Evolutionary conservation across 2,113 vertebrate genomes (phyloP).

Genomic region (Petrocephalus microphthalmus): DNA sequence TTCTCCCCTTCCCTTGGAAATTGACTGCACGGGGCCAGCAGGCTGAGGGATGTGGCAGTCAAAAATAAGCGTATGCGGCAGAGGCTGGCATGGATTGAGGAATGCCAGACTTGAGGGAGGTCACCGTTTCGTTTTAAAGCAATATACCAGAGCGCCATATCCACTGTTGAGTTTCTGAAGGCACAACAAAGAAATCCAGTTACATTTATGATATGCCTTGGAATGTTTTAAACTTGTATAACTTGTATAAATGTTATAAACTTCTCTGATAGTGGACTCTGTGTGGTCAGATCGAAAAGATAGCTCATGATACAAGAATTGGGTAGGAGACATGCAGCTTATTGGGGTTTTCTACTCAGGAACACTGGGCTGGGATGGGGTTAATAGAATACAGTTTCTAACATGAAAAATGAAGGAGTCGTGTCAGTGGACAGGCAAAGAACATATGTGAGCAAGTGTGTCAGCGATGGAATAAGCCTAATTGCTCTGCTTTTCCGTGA

Average conservation of each 20-base stretch:
- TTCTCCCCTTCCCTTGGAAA: neutral
- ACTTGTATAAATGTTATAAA: neutral
- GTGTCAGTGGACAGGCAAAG: neutral
- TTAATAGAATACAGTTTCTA: neutral
- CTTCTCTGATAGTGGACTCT: neutral
- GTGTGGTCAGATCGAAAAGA: neutral
- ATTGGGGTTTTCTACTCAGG: neutral
- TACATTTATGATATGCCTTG: too few species aligned
- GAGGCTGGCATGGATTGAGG: neutral
- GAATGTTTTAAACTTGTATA: too few species aligned
- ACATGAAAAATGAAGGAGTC: neutral
- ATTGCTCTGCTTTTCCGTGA: neutral
- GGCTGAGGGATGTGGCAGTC: neutral
- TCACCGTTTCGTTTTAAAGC: neutral
- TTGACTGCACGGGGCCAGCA: neutral
- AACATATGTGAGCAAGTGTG: neutral
- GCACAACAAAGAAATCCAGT: neutral
- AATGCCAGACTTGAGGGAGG: neutral
- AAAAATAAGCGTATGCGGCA: neutral
- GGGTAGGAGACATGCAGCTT: neutral
- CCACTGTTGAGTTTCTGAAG: neutral
- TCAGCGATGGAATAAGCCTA: neutral
- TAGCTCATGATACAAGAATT: neutral
- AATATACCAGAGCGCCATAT: neutral
- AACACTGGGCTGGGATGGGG: neutral